These are phyloP conservation scores for Lordiphosa collinella DNA, from an alignment of 1,140 invertebrate genomes.

Conservation along the genomic window DNA sequence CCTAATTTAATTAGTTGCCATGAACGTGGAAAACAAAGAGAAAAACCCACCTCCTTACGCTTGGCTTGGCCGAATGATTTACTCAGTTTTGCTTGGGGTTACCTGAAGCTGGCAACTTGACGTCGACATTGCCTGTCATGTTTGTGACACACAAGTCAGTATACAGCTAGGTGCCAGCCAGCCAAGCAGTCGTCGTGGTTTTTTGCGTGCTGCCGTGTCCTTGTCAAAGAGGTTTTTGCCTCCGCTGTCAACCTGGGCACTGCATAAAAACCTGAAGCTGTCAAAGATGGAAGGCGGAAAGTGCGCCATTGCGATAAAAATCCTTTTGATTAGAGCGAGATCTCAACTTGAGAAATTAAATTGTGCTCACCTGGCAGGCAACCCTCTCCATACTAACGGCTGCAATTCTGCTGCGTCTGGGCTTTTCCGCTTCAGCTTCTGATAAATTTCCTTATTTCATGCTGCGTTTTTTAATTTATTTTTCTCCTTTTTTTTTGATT, in stretches of 20 bases:
- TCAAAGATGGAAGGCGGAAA: slow-evolving; percentile 20
- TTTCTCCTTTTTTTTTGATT: slow-evolving; percentile 29
- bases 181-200: slow-evolving; percentile 27
- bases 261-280: slow-evolving; percentile 47
- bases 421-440: slow-evolving; percentile 43
- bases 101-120: slow-evolving; percentile 32
- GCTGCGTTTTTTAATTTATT: slow-evolving; percentile 74
- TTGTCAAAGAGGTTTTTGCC: slow-evolving; percentile 52
- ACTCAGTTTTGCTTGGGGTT: slow-evolving; percentile 29
- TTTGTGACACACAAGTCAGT: slow-evolving; percentile 75
- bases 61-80: slow-evolving; percentile 61
- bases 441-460: slow-evolving; percentile 77
- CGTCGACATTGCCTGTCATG: slow-evolving; percentile 68
- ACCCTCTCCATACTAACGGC: not conserved
- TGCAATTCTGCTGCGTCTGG: slow-evolving; percentile 60
- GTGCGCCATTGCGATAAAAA: slow-evolving; percentile 61
- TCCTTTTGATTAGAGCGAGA: slow-evolving; percentile 68
- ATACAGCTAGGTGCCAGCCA: slow-evolving; percentile 31
- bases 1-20: slow-evolving; percentile 74
- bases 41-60: slow-evolving; percentile 28
- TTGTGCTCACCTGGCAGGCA: slow-evolving; percentile 69
- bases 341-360: slow-evolving; percentile 72
- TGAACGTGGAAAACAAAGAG: slow-evolving; percentile 13
- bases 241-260: slow-evolving; percentile 40
- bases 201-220: slow-evolving; percentile 60